A percentile compares a stretch with the other conserved stretches of the same genome.
These are phyloP conservation scores for Frankliniella intonsa DNA, from an alignment of 2,888 invertebrate species.

Conservation along the genomic window DNA sequence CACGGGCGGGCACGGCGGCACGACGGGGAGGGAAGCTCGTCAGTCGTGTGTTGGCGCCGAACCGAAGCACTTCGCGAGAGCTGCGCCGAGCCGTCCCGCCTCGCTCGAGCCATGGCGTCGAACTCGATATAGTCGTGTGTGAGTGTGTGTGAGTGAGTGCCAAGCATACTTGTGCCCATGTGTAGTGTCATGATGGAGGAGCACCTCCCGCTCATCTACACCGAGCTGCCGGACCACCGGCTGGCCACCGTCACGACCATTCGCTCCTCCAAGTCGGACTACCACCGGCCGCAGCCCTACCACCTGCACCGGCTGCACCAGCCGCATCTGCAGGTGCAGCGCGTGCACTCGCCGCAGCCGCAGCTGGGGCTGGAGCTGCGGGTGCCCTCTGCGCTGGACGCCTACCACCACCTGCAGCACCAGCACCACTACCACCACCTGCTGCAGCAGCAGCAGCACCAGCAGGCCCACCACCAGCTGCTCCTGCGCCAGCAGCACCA, in stretches of 20 bases:
- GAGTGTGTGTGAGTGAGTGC: constrained; percentile 32
- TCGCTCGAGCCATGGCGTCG: neutral
- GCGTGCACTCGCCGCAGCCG: constrained; percentile 44
- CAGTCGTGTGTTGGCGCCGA: neutral
- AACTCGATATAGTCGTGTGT: constrained; percentile 9
- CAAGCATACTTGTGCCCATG: neutral
- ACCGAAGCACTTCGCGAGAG: neutral
- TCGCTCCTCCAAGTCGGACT: neutral
- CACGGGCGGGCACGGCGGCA: too few species aligned
- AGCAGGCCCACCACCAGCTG: constrained; percentile 14
- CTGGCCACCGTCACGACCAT: neutral
- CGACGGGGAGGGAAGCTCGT: too few species aligned
- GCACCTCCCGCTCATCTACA: constrained; percentile 31
- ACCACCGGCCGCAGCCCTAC: constrained; percentile 32
- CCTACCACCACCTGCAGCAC: constrained; percentile 31
- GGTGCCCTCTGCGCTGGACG: constrained; percentile 45
- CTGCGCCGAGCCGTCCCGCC: neutral
- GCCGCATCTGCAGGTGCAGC: constrained; percentile 47
- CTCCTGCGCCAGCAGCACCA: neutral
- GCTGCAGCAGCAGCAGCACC: constrained; percentile 4
- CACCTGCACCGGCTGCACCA: constrained; percentile 51
- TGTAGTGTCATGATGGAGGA: constrained; percentile 5
- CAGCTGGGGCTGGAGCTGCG: constrained; percentile 41
- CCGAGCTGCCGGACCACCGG: constrained; percentile 36
- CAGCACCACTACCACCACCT: neutral